phyloP scores from a whole-genome alignment of 2,113 vertebrate genomes.

The Labeo rohita region DNA sequence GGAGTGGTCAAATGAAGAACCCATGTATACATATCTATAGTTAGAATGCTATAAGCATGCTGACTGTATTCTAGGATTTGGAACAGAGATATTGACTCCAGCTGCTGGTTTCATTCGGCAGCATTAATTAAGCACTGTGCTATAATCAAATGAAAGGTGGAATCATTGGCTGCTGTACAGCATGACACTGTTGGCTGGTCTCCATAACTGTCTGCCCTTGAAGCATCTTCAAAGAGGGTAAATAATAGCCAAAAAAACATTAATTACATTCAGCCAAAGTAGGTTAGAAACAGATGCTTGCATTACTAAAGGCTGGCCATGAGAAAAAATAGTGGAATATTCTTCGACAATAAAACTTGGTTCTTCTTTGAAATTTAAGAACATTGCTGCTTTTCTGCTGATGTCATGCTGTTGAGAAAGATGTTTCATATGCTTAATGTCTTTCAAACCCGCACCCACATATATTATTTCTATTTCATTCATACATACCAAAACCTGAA shows the following conservation, averaged over 20 bases:
- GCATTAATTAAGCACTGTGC: background rate
- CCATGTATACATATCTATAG: background rate
- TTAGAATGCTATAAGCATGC: background rate
- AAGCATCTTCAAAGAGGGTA: slow-evolving; percentile 28
- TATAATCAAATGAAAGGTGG: slow-evolving; percentile 10
- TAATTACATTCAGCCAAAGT: slow-evolving; percentile 1
- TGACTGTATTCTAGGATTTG: background rate
- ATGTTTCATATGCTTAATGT: slow-evolving; percentile 29
- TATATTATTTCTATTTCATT: background rate
- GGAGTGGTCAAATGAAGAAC: background rate
- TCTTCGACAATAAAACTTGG: slow-evolving; percentile 18
- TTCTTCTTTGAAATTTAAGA: slow-evolving; percentile 21
- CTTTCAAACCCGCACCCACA: background rate
- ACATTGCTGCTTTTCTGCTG: background rate
- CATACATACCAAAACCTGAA: background rate
- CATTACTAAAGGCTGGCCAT: slow-evolving; percentile 48
- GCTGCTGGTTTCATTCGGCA: background rate
- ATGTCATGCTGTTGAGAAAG: slow-evolving; percentile 50
- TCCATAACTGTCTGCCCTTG: slow-evolving; percentile 12
- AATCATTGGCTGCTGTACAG: background rate
- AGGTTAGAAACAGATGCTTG: slow-evolving; percentile 45
- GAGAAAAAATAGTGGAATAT: slow-evolving; percentile 37
- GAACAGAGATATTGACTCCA: background rate
- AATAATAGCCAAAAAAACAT: background rate
- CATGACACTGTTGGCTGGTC: slow-evolving; percentile 12